A percentile compares a stretch with the other conserved stretches of the same genome.
Conservation (phyloP, 2,797 vertebrate species). For the Bovichtus variegatus region DNA sequence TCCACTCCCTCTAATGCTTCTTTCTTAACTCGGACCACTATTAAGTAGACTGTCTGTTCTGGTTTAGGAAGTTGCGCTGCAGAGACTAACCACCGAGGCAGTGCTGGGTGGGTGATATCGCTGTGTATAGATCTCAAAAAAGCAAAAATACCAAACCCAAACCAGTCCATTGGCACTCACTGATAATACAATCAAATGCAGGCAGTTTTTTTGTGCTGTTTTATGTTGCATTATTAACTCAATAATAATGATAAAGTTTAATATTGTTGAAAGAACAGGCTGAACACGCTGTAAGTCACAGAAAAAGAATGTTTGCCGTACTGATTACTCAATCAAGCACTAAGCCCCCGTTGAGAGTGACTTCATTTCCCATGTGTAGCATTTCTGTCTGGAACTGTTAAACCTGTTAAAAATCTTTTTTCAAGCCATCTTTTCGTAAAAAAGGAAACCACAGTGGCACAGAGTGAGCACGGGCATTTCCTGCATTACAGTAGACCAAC, state of each 20-base stretch:
- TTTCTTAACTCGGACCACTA: no score
- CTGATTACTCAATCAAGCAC: conserved; percentile 32
- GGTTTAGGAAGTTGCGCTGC: no score
- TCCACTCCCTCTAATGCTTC: no score
- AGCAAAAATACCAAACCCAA: no score
- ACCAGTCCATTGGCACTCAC: no score
- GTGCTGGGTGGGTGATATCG: no score
- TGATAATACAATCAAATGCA: no score
- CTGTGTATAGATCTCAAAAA: no score
- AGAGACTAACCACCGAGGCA: no score
- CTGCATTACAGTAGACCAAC: conserved; percentile 25
- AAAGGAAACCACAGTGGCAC: conserved; percentile 31
- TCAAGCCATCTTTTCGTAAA: background rate
- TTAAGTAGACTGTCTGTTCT: no score
- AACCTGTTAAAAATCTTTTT: background rate
- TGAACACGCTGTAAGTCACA: background rate
- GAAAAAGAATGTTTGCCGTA: background rate
- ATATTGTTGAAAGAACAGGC: background rate
- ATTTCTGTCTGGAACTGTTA: conserved; percentile 14
- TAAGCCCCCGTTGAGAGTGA: background rate
- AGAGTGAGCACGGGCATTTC: conserved; percentile 4
- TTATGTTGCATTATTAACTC: background rate
- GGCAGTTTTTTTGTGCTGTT: background rate
- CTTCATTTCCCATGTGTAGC: conserved; percentile 6
- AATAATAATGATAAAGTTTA: background rate